A percentile compares a stretch with the other conserved stretches of the same genome.
phyloP scores from a whole-genome alignment of 1,140 invertebrate species.

The Leptopilina boulardi region DNA sequence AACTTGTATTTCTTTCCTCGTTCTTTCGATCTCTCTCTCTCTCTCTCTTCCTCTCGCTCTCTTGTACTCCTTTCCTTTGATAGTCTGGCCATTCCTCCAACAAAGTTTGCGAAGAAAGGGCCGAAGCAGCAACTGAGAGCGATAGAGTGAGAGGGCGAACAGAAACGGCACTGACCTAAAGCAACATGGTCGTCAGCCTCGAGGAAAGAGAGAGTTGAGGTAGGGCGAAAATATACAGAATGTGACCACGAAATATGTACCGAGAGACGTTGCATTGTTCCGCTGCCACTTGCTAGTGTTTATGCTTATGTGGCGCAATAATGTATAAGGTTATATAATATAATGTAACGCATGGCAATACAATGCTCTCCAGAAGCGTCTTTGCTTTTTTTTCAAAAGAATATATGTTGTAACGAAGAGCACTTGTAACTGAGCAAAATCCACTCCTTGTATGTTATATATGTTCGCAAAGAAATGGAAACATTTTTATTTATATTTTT shows the following conservation, averaged over 20 bases:
- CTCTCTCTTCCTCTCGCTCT: background rate
- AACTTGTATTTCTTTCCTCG: slow-evolving; percentile 48
- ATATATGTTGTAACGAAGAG: background rate
- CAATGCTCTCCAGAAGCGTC: background rate
- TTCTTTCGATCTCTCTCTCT: background rate
- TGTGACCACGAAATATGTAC: slow-evolving; percentile 54
- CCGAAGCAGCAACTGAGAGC: slow-evolving; percentile 51
- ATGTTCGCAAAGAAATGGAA: slow-evolving; percentile 15
- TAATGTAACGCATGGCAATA: slow-evolving; percentile 1
- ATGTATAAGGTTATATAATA: slow-evolving; percentile 19
- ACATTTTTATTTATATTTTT: no score
- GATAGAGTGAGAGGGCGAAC: slow-evolving; percentile 33
- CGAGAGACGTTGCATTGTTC: slow-evolving; percentile 52
- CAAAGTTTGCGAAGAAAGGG: slow-evolving; percentile 54
- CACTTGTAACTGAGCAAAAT: slow-evolving; percentile 11
- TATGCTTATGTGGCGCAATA: slow-evolving; percentile 18
- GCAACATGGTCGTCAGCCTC: slow-evolving; percentile 63
- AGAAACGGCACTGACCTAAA: slow-evolving; percentile 72
- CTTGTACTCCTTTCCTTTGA: background rate
- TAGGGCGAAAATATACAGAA: slow-evolving; percentile 47
- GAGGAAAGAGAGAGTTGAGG: slow-evolving; percentile 49
- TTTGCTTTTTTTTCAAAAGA: background rate
- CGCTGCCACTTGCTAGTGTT: slow-evolving; percentile 34
- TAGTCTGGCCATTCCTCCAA: slow-evolving; percentile 35
- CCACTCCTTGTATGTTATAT: slow-evolving; percentile 11